Base-by-base conservation (phyloP, 2,797 vertebrate species). In the Chromobotia macracanthus region DNA sequence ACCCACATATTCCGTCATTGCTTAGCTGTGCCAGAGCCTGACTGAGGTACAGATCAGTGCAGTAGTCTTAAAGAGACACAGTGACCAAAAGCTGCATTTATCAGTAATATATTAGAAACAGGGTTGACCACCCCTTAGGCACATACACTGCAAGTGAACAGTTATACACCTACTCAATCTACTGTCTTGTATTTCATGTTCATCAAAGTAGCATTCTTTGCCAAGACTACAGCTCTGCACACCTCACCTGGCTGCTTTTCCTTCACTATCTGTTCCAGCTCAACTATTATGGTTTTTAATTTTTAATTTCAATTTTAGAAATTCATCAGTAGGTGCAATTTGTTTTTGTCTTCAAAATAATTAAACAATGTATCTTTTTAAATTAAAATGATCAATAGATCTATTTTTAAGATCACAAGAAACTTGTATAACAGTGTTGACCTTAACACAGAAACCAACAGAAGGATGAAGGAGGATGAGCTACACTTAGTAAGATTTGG, bases 31-130 rank as follows among this genome's bases (percentile, higher is more conserved):
- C 35, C 51, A 73, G 31, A 72, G 41, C 19, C 28, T 15, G 2
- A 48, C 13, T 13, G 56, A 1, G 7, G 53, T 56, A 56, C n/a
- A 56, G 53, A 56, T 75, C 23, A 60, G 16, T 13, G 48, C 19
- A 71, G 18, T 19, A 46, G 55, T 28, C 50, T 66, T 74, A 74
- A 69, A 65, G 16, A 65, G 23, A 60, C 12, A 25, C 25, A 31
- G 31, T 10, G 11, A 60, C 13, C 13, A 28, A 60, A 60, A 25
- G 12, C 23, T 13, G 65, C 41, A n/a, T 7, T 0, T 56, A 56
- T 67, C 0, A 48, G 12, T 28, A 31, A 75, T 55, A 25, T 58
- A 25, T 13, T 13, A 60, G 56, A 44, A 44, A 5, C 9, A 44
- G 41, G 41, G 41, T 50, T 50, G 4, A 50, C 48, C 15, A 50